These are phyloP conservation scores for Cydia splendana DNA, from an alignment of 1,140 invertebrate genomes.

Conservation along the genomic window DNA sequence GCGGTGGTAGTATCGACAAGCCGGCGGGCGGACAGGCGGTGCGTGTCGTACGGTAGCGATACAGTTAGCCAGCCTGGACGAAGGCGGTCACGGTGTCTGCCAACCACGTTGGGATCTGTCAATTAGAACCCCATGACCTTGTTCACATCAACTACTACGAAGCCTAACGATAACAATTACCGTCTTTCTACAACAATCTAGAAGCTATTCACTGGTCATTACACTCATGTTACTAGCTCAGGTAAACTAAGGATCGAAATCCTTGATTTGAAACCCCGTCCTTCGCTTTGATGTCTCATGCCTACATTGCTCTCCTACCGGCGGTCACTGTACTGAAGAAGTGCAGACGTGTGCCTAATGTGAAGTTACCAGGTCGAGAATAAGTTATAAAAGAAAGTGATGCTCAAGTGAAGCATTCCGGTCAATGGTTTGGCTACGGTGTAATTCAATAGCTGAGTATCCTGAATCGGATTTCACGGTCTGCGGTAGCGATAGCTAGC, in stretches of 20 bases:
- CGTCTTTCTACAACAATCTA: slow-evolving; percentile 41
- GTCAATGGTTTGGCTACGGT: slow-evolving; percentile 39
- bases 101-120: slow-evolving; percentile 56
- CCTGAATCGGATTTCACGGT: slow-evolving; percentile 51
- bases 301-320: no score
- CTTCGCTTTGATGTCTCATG: no score
- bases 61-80: slow-evolving; percentile 58
- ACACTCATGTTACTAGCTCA: background rate
- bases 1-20: slow-evolving; percentile 48
- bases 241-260: background rate
- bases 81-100: slow-evolving; percentile 55
- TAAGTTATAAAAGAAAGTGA: slow-evolving; percentile 37
- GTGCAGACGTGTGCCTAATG: slow-evolving; percentile 24
- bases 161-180: slow-evolving; percentile 51
- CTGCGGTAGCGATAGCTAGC: slow-evolving; percentile 43
- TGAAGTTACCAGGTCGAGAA: slow-evolving; percentile 27
- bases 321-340: no score
- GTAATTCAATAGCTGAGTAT: slow-evolving; percentile 54
- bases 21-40: slow-evolving; percentile 43
- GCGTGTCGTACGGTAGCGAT: slow-evolving; percentile 62
- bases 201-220: background rate
- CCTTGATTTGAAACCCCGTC: background rate
- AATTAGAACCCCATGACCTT: slow-evolving; percentile 63
- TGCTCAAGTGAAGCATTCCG: slow-evolving; percentile 36
- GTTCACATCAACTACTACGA: slow-evolving; percentile 51